These are phyloP conservation scores for Ichneumon xanthorius DNA, from an alignment of 2,888 invertebrate genomes.

Conservation along the genomic window DNA sequence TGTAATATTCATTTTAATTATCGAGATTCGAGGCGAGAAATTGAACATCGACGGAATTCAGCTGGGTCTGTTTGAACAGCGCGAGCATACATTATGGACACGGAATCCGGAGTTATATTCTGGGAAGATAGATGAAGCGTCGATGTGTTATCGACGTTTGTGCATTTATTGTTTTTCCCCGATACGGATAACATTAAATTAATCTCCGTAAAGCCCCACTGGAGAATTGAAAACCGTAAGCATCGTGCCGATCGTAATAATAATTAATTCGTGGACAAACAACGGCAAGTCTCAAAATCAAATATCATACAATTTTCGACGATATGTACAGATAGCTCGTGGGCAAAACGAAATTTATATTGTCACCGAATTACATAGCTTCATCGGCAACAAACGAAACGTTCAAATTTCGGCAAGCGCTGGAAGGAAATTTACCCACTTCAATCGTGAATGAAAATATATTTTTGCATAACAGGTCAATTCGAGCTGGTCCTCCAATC, in stretches of 20 bases:
- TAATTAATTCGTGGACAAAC: background rate
- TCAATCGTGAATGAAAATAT: background rate
- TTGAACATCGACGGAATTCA: background rate
- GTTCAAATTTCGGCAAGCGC: background rate
- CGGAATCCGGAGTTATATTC: background rate
- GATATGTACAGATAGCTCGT: background rate
- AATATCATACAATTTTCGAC: background rate
- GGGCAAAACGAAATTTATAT: background rate
- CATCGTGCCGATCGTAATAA: background rate
- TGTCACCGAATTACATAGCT: background rate
- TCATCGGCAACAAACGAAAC: background rate
- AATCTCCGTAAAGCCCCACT: background rate
- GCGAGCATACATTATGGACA: background rate
- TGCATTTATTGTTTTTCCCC: background rate
- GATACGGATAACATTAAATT: background rate
- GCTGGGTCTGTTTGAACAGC: background rate
- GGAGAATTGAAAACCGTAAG: background rate
- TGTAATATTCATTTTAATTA: too few relatives aligned
- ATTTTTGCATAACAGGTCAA: background rate
- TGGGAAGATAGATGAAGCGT: background rate
- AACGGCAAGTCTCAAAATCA: background rate
- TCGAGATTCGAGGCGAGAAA: background rate
- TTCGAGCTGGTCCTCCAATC: background rate
- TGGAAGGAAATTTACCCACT: background rate
- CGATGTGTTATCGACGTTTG: background rate